Percentiles rank a stretch among this genome's conserved stretches.
Evolutionary conservation across 2,797 vertebrate genomes (phyloP).

Genomic region (Merluccius polli): DNA sequence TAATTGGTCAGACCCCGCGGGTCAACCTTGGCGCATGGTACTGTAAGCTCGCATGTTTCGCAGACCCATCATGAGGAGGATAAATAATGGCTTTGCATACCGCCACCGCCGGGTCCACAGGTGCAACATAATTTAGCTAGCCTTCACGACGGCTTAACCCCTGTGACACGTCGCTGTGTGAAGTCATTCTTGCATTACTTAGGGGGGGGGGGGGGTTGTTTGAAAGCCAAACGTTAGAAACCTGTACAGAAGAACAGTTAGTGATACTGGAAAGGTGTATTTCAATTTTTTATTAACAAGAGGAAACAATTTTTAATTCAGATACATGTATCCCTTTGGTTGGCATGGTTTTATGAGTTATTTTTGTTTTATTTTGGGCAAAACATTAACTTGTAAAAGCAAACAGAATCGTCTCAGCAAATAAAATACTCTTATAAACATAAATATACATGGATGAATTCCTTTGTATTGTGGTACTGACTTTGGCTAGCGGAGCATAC

Average conservation of each 20-base stretch:
- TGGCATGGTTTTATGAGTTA: neutral
- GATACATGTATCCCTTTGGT: neutral
- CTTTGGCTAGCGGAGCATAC: neutral
- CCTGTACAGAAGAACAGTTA: neutral
- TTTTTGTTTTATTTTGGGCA: neutral
- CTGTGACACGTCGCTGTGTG: constrained; percentile 10
- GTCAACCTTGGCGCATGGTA: constrained; percentile 61
- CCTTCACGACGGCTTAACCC: constrained; percentile 27
- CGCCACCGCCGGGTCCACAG: constrained; percentile 21
- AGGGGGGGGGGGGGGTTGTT: neutral
- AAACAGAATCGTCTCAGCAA: constrained; percentile 14
- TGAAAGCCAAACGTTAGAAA: neutral
- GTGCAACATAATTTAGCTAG: constrained; percentile 31
- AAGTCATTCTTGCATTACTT: constrained; percentile 24
- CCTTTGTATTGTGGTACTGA: constrained; percentile 27
- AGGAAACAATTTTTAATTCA: neutral
- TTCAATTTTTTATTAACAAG: neutral
- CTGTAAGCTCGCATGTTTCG: constrained; percentile 46
- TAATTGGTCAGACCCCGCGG: constrained; percentile 60
- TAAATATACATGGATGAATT: constrained; percentile 47
- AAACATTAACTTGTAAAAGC: neutral
- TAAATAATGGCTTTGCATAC: constrained; percentile 50
- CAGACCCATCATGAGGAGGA: constrained; percentile 34
- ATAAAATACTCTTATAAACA: constrained; percentile 50
- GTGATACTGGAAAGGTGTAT: neutral